Evolutionary conservation across 2,797 vertebrate genomes (phyloP), one percentile per base, ranked within the genome.

Genomic region (Hafferia zeledoni): DNA sequence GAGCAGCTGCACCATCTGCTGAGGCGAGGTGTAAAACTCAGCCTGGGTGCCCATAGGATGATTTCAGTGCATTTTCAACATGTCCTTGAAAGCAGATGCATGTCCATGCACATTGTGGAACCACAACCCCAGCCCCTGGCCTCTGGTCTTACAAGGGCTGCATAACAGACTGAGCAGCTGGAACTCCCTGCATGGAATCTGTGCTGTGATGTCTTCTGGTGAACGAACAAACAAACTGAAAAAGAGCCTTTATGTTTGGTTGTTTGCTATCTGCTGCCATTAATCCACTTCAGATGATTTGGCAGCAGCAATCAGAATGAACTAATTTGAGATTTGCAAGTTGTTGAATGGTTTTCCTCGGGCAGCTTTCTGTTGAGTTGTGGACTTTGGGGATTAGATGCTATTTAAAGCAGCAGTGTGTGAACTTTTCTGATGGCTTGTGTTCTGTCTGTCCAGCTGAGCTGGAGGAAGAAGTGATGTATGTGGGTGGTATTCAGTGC

Each of bases 241-340:
- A 65, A 4, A 2, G 8, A 87, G 39, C 7, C 41, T 33, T 59
- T 77, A 15, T 0, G 0, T 80, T 63, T 1, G 0, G 4, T 50
- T 70, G 20, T 65, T 35, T 87, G 30, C 72, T 81, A 5, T 86
- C 25, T 83, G 59, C 59, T 87, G 59, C 70, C 56, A 28, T 94
- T 84, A 92, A 67, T 92, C 49, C 68, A 85, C 63, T 71, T 82
- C 43, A 70, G 63, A 77, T 79, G 76, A 76, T 85, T 89, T 83
- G 64, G 64, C 93, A 95, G 68, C 31, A 50, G 50, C 0, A 0
- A 82, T 84, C 50, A 81, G 71, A 84, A 82, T 57, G 41, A 92
- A 94, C 85, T 85, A 77, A 93, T 93, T 85, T 77, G 39, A 35
- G 56, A 75, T 81, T 86, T 91, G 37, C 44, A 65, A 76, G 52